These are phyloP conservation scores for Hyperoplus immaculatus DNA, from an alignment of 2,797 vertebrate genomes.

Conservation along the genomic window DNA sequence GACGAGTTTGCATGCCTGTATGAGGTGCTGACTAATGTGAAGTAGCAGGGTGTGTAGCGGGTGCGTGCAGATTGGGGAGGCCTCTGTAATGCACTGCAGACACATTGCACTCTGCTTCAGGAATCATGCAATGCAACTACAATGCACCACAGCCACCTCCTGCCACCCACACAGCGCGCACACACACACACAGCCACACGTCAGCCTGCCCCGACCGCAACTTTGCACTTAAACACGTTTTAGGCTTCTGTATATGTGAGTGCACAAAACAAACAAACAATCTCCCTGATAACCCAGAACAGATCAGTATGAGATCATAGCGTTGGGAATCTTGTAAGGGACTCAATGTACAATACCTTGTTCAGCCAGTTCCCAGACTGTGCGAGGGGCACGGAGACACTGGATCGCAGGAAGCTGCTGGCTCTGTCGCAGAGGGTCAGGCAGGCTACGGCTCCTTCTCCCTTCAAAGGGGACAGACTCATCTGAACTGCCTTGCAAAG, in stretches of 20 bases:
- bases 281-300: conserved; percentile 8
- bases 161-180: conserved; percentile 73
- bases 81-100: conserved; percentile 97
- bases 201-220: conserved; percentile 24
- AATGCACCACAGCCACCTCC: conserved; percentile 96
- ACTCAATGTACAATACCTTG: conserved; percentile 82
- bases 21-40: conserved; percentile 6
- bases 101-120: conserved; percentile 92
- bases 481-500: conserved; percentile 93
- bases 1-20: neutral
- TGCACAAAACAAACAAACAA: neutral
- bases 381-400: conserved; percentile 88
- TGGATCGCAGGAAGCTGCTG: conserved; percentile 91
- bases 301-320: neutral
- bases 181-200: conserved; percentile 51
- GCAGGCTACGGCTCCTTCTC: conserved; percentile 87
- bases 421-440: conserved; percentile 92
- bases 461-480: conserved; percentile 91
- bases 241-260: neutral
- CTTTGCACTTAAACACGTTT: conserved; percentile 10
- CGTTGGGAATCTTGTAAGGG: neutral
- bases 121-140: conserved; percentile 99
- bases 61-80: conserved; percentile 81
- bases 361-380: conserved; percentile 88
- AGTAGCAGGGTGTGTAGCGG: conserved; percentile 63